phyloP scores from a whole-genome alignment of 1,140 invertebrate genomes.

The Aphelinus certus region DNA sequence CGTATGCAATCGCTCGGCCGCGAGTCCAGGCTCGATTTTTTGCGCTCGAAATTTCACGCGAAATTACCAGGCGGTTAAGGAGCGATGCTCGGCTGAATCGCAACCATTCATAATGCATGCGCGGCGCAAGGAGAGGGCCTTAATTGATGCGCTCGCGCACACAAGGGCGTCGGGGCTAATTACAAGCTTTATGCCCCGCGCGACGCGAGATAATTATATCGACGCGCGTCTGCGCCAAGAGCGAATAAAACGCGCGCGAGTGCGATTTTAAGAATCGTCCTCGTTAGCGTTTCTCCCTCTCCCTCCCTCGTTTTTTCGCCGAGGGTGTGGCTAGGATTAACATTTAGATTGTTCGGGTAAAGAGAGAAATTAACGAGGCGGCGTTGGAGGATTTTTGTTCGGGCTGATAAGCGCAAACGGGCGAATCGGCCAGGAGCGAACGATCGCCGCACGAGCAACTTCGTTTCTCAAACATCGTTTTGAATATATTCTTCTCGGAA shows the following conservation, averaged over 20 bases:
- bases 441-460: too few relatives aligned
- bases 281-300: conserved; percentile 60
- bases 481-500: too few relatives aligned
- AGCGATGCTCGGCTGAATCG: conserved; percentile 5
- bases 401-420: too few relatives aligned
- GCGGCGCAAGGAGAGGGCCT: background rate
- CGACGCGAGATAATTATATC: conserved; percentile 38
- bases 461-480: too few relatives aligned
- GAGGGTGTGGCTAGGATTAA: conserved; percentile 63
- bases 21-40: background rate
- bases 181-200: conserved; percentile 6
- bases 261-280: conserved; percentile 38
- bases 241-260: conserved; percentile 12
- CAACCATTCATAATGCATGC: conserved; percentile 4
- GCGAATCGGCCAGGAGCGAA: too few relatives aligned
- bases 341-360: conserved; percentile 61
- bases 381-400: too few relatives aligned
- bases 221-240: conserved; percentile 17
- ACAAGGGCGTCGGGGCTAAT: conserved; percentile 23
- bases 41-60: conserved; percentile 14
- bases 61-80: background rate
- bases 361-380: too few relatives aligned
- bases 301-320: conserved; percentile 45
- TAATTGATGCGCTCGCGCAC: conserved; percentile 20
- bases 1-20: background rate